A percentile compares a stretch with the other conserved stretches of the same genome.
These are phyloP conservation scores for Anagrus nilaparvatae DNA, from an alignment of 1,140 invertebrate species.

Conservation along the genomic window DNA sequence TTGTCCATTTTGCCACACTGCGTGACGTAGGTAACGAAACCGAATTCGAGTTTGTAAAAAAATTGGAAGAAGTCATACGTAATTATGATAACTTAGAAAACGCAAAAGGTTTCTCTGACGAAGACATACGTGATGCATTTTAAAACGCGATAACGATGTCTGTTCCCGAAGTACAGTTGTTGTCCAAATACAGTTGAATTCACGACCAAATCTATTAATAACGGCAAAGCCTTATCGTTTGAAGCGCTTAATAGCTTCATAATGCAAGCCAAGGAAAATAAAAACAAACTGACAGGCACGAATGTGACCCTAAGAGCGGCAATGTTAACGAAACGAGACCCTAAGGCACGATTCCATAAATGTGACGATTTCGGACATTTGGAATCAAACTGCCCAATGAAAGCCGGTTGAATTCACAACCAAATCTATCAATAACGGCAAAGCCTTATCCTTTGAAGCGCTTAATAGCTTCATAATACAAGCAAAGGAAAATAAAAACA, in stretches of 20 bases:
- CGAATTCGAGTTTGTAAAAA: neutral
- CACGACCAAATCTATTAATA: neutral
- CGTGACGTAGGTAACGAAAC: neutral
- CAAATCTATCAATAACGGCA: neutral
- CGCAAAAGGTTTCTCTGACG: slow-evolving; percentile 3
- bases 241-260: neutral
- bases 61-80: neutral
- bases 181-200: too few relatives aligned
- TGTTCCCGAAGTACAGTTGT: slow-evolving; percentile 8
- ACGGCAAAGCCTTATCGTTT: slow-evolving; percentile 1
- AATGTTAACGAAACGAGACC: neutral
- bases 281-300: neutral
- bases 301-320: neutral
- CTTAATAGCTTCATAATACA: neutral
- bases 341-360: neutral
- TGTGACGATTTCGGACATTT: slow-evolving; percentile 9
- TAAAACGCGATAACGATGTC: slow-evolving; percentile 9
- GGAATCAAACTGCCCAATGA: neutral
- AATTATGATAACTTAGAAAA: neutral
- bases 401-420: neutral
- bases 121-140: slow-evolving; percentile 12
- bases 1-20: too few relatives aligned
- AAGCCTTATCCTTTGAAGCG: neutral
- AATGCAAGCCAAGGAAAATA: slow-evolving; percentile 8
- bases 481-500: neutral